Percentiles rank a stretch among this genome's conserved stretches.
These are phyloP conservation scores for Elysia crispata DNA, from an alignment of 2,888 invertebrate genomes.

Conservation along the genomic window DNA sequence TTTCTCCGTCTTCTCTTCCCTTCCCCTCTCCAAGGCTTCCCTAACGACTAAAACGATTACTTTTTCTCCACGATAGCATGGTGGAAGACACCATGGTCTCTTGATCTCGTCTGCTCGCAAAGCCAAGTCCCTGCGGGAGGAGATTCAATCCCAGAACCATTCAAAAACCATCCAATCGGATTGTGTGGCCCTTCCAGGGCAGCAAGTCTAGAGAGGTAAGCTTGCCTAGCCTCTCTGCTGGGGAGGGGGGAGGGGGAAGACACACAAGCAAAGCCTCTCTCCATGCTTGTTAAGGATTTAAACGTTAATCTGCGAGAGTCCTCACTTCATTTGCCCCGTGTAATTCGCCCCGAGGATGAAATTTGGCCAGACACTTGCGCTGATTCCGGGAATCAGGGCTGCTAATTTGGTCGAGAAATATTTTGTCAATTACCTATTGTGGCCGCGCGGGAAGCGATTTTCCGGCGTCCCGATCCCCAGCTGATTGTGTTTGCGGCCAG, in stretches of 20 bases:
- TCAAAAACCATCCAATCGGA: conserved; percentile 47
- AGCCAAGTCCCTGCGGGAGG: conserved; percentile 6
- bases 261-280: conserved; percentile 13
- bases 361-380: conserved; percentile 58
- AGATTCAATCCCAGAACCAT: conserved; percentile 49
- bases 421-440: conserved; percentile 62
- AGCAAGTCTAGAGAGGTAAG: background rate
- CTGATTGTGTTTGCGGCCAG: conserved; percentile 55
- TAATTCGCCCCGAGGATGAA: conserved; percentile 58
- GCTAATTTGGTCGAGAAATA: conserved; percentile 61
- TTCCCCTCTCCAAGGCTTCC: conserved; percentile 13
- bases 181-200: conserved; percentile 14
- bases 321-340: conserved; percentile 56
- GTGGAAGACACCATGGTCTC: conserved; percentile 29
- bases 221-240: background rate
- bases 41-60: conserved; percentile 44
- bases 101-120: too few species aligned
- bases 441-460: conserved; percentile 54
- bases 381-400: conserved; percentile 57
- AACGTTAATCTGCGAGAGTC: conserved; percentile 55
- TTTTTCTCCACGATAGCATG: conserved; percentile 11
- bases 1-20: too few species aligned
- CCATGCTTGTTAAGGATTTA: conserved; percentile 53
- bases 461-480: conserved; percentile 52
- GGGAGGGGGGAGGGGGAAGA: conserved; percentile 1